Conservation (phyloP, 2,888 invertebrate species). For the Julus scanicus region DNA sequence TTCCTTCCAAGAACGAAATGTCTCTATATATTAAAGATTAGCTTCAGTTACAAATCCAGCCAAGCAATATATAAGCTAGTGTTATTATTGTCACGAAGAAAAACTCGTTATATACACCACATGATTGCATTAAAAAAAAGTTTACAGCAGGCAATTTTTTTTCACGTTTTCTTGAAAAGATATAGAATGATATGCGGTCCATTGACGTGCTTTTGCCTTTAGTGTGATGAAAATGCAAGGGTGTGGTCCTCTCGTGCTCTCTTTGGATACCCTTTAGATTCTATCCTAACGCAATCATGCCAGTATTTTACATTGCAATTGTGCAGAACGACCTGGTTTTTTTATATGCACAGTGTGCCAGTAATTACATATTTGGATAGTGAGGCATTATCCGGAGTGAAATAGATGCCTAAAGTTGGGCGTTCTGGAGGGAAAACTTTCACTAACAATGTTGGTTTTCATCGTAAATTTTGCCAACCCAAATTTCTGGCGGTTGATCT, state of each 20-base stretch:
- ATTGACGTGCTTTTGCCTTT: background rate
- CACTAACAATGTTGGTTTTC: background rate
- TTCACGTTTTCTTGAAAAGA: background rate
- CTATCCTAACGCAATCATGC: background rate
- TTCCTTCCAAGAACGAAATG: background rate
- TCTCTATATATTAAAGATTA: background rate
- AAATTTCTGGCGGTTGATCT: background rate
- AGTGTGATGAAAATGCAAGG: constrained; percentile 41
- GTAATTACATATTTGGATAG: constrained; percentile 45
- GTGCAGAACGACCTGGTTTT: constrained; percentile 46
- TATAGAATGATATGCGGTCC: background rate
- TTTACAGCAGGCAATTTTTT: constrained; percentile 44
- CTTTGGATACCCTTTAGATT: constrained; percentile 31
- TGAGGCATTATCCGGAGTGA: background rate
- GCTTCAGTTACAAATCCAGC: background rate
- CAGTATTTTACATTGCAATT: background rate
- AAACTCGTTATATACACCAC: background rate
- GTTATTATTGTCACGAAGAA: constrained; percentile 13
- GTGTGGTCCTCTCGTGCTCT: background rate
- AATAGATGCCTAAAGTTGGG: constrained; percentile 18
- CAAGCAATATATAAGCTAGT: background rate
- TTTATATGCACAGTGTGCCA: background rate
- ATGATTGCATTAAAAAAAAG: constrained; percentile 4
- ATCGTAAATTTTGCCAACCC: background rate
- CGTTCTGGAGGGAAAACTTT: background rate